phyloP scores from a whole-genome alignment of 1,140 invertebrate species.

The Drosophila tropicalis region DNA sequence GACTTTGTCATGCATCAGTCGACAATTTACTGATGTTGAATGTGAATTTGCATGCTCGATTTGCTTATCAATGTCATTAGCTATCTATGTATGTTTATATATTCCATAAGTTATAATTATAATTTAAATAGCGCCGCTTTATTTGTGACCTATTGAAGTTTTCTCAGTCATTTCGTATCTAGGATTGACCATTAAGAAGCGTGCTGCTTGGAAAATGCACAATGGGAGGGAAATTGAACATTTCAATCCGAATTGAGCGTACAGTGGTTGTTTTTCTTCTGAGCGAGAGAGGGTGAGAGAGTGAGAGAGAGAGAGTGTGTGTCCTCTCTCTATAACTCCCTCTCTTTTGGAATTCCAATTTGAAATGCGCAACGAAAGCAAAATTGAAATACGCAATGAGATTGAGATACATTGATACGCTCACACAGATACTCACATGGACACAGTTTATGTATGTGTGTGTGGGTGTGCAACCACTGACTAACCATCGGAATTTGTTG shows the following conservation, averaged over 20 bases:
- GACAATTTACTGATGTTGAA: background rate
- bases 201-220: conserved; percentile 55
- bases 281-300: background rate
- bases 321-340: background rate
- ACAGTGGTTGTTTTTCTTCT: conserved; percentile 70
- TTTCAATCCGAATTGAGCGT: conserved; percentile 56
- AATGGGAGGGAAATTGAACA: conserved; percentile 56
- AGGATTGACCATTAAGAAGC: conserved; percentile 1
- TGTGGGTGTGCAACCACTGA: conserved; percentile 59
- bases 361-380: conserved; percentile 64
- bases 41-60: background rate
- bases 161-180: conserved; percentile 9
- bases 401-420: conserved; percentile 14
- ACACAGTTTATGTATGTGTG: conserved; percentile 12
- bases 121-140: background rate
- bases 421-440: conserved; percentile 31
- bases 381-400: conserved; percentile 55
- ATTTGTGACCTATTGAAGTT: conserved; percentile 10
- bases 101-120: background rate
- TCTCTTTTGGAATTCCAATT: conserved; percentile 39
- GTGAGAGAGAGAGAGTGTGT: background rate
- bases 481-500: conserved; percentile 69
- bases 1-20: background rate
- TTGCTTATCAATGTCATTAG: conserved; percentile 5
- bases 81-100: background rate